A percentile compares a stretch with the other conserved stretches of the same genome.
phyloP scores from a whole-genome alignment of 2,797 vertebrate genomes.

The Clarias pachynema region DNA sequence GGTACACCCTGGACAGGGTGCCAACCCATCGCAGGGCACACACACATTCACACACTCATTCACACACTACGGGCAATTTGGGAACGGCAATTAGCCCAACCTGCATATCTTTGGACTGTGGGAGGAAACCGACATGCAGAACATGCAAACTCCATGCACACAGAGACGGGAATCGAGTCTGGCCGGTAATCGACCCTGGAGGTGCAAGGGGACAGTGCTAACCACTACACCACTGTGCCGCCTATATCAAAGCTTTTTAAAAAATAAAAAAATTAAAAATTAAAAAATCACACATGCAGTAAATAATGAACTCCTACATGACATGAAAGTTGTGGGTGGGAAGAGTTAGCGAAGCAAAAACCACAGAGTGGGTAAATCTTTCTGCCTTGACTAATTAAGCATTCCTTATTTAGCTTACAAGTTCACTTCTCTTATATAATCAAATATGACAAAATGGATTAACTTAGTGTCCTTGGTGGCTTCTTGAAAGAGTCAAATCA shows the following conservation, averaged over 20 bases:
- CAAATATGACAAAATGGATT: neutral
- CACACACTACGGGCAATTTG: too few species aligned
- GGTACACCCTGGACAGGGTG: too few species aligned
- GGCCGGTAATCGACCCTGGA: too few species aligned
- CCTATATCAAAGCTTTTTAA: neutral
- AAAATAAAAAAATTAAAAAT: neutral
- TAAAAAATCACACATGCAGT: neutral
- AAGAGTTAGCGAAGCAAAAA: constrained; percentile 1
- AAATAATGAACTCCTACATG: constrained; percentile 28
- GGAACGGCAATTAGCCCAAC: too few species aligned
- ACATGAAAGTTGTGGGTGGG: constrained; percentile 21
- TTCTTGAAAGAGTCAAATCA: neutral
- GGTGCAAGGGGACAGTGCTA: too few species aligned
- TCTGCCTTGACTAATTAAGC: constrained; percentile 28
- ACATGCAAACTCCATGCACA: too few species aligned
- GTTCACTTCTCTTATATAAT: neutral
- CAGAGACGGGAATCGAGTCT: too few species aligned
- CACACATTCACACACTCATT: too few species aligned
- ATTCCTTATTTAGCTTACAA: constrained; percentile 1
- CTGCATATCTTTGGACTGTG: too few species aligned
- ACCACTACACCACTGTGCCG: too few species aligned
- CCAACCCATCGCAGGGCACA: too few species aligned
- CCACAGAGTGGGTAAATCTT: constrained; percentile 20
- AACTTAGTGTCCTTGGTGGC: neutral
- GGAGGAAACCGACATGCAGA: too few species aligned